These are phyloP conservation scores for Mylabris phalerata DNA, from an alignment of 1,140 invertebrate species.

Conservation along the genomic window DNA sequence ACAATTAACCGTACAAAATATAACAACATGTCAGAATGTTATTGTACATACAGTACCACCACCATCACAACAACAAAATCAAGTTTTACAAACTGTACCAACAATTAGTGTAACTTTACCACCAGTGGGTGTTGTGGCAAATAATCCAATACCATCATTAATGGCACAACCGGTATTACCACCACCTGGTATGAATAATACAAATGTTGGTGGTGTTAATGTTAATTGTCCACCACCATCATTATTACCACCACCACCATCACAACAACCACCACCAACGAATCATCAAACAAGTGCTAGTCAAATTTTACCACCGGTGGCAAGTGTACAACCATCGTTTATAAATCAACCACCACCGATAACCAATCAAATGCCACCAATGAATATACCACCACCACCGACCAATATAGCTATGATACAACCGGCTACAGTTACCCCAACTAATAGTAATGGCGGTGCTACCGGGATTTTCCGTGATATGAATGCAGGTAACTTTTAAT, in stretches of 20 bases:
- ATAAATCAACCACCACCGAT: conserved; percentile 30
- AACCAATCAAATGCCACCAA: conserved; percentile 40
- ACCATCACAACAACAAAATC: neutral
- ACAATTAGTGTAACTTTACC: neutral
- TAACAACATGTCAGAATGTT: conserved; percentile 8
- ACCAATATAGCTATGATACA: conserved; percentile 31
- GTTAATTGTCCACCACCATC: conserved; percentile 37
- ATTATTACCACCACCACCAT: conserved; percentile 35
- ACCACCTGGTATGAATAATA: conserved; percentile 42
- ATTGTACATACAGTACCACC: conserved; percentile 21
- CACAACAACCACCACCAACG: conserved; percentile 28
- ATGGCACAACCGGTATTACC: conserved; percentile 42
- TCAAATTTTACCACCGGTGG: neutral
- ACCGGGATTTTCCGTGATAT: conserved; percentile 25
- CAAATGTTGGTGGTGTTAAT: conserved; percentile 36
- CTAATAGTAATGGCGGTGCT: neutral
- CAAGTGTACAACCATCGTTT: conserved; percentile 6
- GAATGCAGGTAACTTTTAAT: conserved; percentile 31
- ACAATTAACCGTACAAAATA: conserved; percentile 8
- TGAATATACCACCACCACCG: conserved; percentile 43
- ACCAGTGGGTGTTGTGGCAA: conserved; percentile 16
- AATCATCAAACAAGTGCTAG: neutral
- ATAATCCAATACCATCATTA: conserved; percentile 35
- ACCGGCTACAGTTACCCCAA: neutral
- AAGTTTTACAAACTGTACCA: neutral